Base-by-base conservation (phyloP, 2,113 vertebrate species). In the Uropsilus gracilis region DNA sequence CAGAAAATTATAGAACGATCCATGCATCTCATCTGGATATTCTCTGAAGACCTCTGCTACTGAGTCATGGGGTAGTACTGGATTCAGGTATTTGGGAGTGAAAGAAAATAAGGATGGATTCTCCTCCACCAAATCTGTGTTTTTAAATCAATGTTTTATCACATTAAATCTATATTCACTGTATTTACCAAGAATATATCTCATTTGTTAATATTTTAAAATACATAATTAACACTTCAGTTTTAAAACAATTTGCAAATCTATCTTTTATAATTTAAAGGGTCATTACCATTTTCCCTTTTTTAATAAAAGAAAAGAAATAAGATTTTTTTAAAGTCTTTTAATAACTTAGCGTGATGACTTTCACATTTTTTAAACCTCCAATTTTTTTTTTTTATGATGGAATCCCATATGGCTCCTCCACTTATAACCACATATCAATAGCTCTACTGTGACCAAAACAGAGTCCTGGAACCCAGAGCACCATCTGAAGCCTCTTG, bases 251-350 rank as follows among this genome's bases (percentile, higher is more conserved):
- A 46, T 28, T 55, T 53, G 76, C 39, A 81, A 57, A 81, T 77
- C 9, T 72, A 48, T 90, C 12, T 80, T 78, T 86, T 90, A 89
- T n/a, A 50, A 69, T 87, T 83, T 75, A 39, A 91, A 59, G 59
- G 66, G 4, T 44, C 28, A 59, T 81, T 85, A 89, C 22, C n/a
- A 84, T 39, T 76, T 59, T 55, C 89, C 12, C 42, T 78, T 42
- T 37, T 72, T 81, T 22, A 24, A 16, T 13, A 5, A 32, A 73
- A 80, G 46, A n/a, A 81, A 89, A 76, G 30, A 85, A 57, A 39
- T 11, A 59, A 82, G 37, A 30, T 14, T 85, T 87, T 30, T 57
- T 64, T 46, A 50, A 10, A 6, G 9, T 26, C 66, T 81, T 87
- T 76, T 26, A 22, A 86, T n/a, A 37, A 44, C 16, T 46, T 64